These are phyloP conservation scores for Aspidoscelis tigris DNA, from an alignment of 2,113 vertebrate species.

Conservation along the genomic window DNA sequence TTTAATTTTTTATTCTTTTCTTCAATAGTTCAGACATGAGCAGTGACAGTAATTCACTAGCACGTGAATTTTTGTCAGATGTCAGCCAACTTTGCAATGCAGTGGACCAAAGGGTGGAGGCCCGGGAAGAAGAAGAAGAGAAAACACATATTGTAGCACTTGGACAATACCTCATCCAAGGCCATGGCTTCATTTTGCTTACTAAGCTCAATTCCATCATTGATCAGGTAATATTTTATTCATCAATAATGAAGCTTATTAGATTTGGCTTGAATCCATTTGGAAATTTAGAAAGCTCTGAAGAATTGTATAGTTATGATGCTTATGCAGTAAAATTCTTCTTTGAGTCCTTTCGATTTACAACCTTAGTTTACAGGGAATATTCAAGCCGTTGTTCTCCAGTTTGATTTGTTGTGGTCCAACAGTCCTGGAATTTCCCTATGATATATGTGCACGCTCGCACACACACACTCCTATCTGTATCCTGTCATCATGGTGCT, in stretches of 20 bases:
- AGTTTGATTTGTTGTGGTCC: no score
- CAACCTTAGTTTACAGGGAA: no score
- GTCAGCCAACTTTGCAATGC: constrained; percentile 96
- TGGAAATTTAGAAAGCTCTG: neutral
- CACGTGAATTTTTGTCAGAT: constrained; percentile 95
- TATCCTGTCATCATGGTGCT: no score
- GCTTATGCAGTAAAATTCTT: no score
- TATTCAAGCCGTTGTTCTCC: no score
- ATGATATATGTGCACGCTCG: no score
- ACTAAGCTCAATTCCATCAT: constrained; percentile 90
- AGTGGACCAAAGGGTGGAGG: constrained; percentile 88
- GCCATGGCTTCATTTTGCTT: constrained; percentile 91
- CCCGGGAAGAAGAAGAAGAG: constrained; percentile 91
- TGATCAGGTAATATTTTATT: constrained; percentile 84
- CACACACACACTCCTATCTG: no score
- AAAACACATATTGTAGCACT: constrained; percentile 94
- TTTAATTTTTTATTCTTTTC: constrained; percentile 21
- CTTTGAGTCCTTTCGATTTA: no score
- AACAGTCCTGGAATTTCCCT: no score
- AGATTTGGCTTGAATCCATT: neutral
- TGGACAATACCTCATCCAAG: constrained; percentile 93
- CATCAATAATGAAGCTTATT: neutral
- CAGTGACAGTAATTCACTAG: constrained; percentile 93
- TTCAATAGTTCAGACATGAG: constrained; percentile 94
- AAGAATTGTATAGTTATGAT: no score